A percentile compares a stretch with the other conserved stretches of the same genome.
Evolutionary conservation across 2,797 vertebrate genomes (phyloP).

Genomic region (Cottoperca gobio): DNA sequence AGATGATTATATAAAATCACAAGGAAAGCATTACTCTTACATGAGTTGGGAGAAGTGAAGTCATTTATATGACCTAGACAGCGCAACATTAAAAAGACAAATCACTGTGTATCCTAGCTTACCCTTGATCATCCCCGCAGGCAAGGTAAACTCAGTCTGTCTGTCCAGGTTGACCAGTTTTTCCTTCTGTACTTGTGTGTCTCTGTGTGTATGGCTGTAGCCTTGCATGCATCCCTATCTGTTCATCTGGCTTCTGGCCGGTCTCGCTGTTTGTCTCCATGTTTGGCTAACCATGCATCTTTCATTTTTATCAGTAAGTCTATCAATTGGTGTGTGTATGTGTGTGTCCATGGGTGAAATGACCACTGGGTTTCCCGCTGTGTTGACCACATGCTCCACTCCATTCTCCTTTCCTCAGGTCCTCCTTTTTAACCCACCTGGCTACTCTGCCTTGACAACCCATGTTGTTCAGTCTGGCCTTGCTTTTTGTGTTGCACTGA

Average conservation of each 20-base stretch:
- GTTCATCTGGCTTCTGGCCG: constrained; percentile 54
- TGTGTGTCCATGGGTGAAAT: constrained; percentile 80
- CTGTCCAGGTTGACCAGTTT: constrained; percentile 45
- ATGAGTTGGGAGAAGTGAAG: constrained; percentile 36
- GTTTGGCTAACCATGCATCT: constrained; percentile 70
- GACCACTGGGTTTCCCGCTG: constrained; percentile 71
- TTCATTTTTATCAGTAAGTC: constrained; percentile 63
- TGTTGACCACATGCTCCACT: constrained; percentile 70
- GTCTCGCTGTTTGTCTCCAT: constrained; percentile 63
- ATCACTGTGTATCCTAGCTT: constrained; percentile 44
- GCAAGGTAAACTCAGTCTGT: constrained; percentile 39
- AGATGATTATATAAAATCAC: constrained; percentile 44
- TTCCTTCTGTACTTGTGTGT: constrained; percentile 16
- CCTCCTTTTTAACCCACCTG: constrained; percentile 57
- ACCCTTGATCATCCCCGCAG: constrained; percentile 52
- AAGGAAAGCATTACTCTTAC: constrained; percentile 54
- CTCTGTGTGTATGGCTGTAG: not conserved
- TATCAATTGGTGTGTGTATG: constrained; percentile 55
- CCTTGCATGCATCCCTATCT: constrained; percentile 37
- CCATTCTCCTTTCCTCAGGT: constrained; percentile 41
- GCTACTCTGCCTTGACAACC: constrained; percentile 73
- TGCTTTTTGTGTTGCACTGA: constrained; percentile 52
- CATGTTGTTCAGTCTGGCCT: constrained; percentile 66
- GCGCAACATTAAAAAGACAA: constrained; percentile 58
- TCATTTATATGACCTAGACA: constrained; percentile 33